Evolutionary conservation across 2,797 vertebrate species (phyloP), one percentile per base, ranked within the genome.

Genomic region (Cossypha niveicapilla): DNA sequence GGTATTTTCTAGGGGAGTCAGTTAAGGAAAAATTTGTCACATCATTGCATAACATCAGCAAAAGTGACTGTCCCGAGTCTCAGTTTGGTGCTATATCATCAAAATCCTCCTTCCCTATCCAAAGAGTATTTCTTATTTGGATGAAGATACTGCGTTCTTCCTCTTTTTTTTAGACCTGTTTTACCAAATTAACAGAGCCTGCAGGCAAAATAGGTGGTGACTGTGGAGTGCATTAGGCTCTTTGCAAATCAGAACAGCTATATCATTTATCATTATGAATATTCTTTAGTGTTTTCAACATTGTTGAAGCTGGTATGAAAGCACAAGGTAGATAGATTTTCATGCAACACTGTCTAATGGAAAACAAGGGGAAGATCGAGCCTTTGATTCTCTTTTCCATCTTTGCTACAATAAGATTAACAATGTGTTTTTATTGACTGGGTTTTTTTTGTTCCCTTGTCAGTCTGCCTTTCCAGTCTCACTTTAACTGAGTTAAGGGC

Each of bases 221-320:
- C 58, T 39, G n/a, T 75, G 65, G 65, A 85, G 19, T 66, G 23
- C 30, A n/a, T 87, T 90, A 90, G 28, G n/a, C 61, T 87, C n/a
- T 50, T 79, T 30, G 58, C 54, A 91, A 83, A 87, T 93, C 11
- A 11, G 12, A 92, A 44, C 27, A 86, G 48, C 44, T 66, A 24
- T n/a, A 56, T 63, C 37, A n/a, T 91, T 93, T 88, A 70, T 93
- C 63, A 60, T 87, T 90, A 77, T 50, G 73, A 92, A 70, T 92
- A 89, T 88, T 92, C 44, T 60, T 73, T 63, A 83, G 66, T 80
- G 62, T 83, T 94, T 92, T 91, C 68, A 87, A 7, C 35, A 23
- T 42, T 78, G 62, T 51, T 80, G 68, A 80, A 81, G 45, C 75
- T 74, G 56, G 25, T 74, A 74, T 92, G 78, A 89, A 94, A 93